Evolutionary conservation across 2,888 invertebrate genomes (phyloP).

Genomic region (Drosophila atripex): DNA sequence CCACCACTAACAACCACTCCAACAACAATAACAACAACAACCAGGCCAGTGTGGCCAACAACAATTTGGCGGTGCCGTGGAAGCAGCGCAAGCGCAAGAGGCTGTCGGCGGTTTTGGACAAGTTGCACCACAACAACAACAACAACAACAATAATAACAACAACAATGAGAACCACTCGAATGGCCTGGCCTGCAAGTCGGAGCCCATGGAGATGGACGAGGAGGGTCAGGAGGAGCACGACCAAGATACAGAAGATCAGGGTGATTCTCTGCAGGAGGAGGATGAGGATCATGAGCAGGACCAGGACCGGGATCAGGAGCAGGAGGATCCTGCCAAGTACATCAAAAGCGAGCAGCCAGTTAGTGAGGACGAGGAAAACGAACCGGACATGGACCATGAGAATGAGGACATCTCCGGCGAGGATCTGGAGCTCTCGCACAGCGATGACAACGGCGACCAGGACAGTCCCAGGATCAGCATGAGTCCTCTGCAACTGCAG

Average conservation of each 20-base stretch:
- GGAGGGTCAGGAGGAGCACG: conserved; percentile 49
- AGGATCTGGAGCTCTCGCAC: conserved; percentile 64
- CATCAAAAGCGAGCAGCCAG: conserved; percentile 63
- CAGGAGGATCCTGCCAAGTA: conserved; percentile 51
- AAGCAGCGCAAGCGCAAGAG: conserved; percentile 91
- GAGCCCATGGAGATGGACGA: conserved; percentile 69
- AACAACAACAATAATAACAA: conserved; percentile 84
- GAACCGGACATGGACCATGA: conserved; percentile 57
- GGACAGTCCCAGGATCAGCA: conserved; percentile 82
- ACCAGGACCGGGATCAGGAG: conserved; percentile 47
- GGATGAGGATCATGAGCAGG: conserved; percentile 45
- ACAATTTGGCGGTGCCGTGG: conserved; percentile 87
- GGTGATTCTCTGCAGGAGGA: conserved; percentile 44
- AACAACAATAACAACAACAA: conserved; percentile 84
- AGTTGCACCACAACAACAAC: conserved; percentile 86
- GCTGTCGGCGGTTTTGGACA: conserved; percentile 91
- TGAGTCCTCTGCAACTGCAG: conserved; percentile 81
- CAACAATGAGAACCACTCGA: conserved; percentile 58
- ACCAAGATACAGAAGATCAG: conserved; percentile 36
- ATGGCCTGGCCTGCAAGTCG: conserved; percentile 63
- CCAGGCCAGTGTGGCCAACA: conserved; percentile 86
- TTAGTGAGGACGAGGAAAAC: conserved; percentile 77
- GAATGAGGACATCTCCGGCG: conserved; percentile 68
- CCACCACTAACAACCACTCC: conserved; percentile 81
- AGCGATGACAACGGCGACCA: conserved; percentile 64